Evolutionary conservation across 2,888 invertebrate species (phyloP).

Genomic region (Eulithis prunata): DNA sequence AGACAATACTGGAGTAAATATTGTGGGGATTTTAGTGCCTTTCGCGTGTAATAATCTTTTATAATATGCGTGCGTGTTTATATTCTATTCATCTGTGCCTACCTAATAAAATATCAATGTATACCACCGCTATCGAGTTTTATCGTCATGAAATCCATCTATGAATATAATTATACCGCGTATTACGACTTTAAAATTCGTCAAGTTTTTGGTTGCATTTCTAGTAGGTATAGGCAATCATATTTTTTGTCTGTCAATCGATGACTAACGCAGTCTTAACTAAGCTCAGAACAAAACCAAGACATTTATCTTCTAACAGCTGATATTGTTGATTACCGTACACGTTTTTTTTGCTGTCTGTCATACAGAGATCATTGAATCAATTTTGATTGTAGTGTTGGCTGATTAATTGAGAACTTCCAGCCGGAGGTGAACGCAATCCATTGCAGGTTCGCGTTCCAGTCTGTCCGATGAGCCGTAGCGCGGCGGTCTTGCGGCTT

Average conservation of each 20-base stretch:
- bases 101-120: background rate
- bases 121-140: background rate
- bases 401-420: conserved; percentile 62
- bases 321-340: background rate
- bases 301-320: background rate
- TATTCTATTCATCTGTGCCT: background rate
- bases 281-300: no score
- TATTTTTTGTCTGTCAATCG: no score
- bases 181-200: no score
- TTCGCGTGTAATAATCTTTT: conserved; percentile 22
- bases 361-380: conserved; percentile 33
- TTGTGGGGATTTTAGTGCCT: conserved; percentile 31
- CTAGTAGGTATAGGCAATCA: no score
- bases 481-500: conserved; percentile 75
- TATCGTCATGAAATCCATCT: background rate
- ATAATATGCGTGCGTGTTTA: conserved; percentile 17
- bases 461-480: conserved; percentile 83
- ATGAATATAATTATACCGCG: no score
- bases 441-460: conserved; percentile 54
- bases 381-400: conserved; percentile 46
- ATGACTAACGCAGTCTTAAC: no score
- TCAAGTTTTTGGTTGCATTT: no score
- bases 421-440: conserved; percentile 64
- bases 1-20: conserved; percentile 28
- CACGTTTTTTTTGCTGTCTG: conserved; percentile 23